Evolutionary conservation across 2,113 vertebrate species (phyloP), one percentile per base, ranked within the genome.

Genomic region (Ornithorhynchus anatinus): DNA sequence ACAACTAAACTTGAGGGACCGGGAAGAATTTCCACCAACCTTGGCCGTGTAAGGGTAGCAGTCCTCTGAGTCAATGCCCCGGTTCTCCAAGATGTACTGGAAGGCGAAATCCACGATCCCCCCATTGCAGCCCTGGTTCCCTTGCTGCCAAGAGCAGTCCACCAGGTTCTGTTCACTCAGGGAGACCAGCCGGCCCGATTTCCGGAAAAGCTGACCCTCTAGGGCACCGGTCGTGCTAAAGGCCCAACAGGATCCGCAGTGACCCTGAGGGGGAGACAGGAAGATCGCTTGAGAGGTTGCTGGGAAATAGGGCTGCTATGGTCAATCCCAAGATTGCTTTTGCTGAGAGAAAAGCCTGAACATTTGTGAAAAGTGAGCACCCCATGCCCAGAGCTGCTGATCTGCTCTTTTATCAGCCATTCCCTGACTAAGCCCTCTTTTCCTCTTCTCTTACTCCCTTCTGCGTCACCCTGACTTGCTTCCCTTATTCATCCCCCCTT

Each of bases 201-300:
- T 25, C 11, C 63, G 75, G 69, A 81, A 84, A 16, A 69, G 40
- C 0, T 88, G 69, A 6, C 84, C 89, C n/a, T 89, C 89, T 27
- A 89, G 44, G 22, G 84, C 78, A 11, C 86, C 89, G 0, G 82
- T 87, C 50, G 89, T 82, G 4, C 86, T 82, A 70, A 90, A 89
- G 0, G 88, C 87, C 89, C 89, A 89, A 50, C 86, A 90, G 0
- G 89, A 79, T 5, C 80, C 57, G 0, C 89, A 90, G 37, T 11
- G 8, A 3, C 45, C 25, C 45, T 48, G 45, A 17, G 29, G 29
- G 25, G 29, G 14, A 48, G 29, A 16, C 15, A 8, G 19, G 6
- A 9, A 48, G 15, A 6, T 47, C 23, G 27, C 29, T 27, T 48
- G 45, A 48, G 19, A 3, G 5, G 15, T 16, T 27, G 13, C 25